Evolutionary conservation across 92 coral and sea anemone species (phyloP).

Genomic region (Paragorgia papillata): DNA sequence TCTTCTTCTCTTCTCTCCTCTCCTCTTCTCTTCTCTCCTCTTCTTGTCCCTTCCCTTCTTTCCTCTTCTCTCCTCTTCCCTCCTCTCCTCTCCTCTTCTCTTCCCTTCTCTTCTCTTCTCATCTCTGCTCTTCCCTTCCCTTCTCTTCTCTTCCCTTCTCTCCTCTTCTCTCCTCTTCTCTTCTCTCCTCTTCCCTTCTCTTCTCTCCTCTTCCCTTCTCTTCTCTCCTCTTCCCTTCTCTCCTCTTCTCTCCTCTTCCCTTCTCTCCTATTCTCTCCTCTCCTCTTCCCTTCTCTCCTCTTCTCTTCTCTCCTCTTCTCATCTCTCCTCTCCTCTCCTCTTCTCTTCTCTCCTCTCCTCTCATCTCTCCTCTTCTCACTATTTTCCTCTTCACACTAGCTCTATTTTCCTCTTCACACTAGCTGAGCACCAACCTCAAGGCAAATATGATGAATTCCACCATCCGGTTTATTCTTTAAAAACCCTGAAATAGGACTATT

Average conservation of each 20-base stretch:
- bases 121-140: too few species aligned
- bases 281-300: not conserved
- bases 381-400: not conserved
- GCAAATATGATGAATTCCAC: conserved; percentile 98
- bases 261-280: not conserved
- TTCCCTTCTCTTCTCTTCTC: too few species aligned
- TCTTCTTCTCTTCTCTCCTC: not conserved
- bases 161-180: not conserved
- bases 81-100: too few species aligned
- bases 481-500: conserved; percentile 93
- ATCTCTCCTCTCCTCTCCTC: not conserved
- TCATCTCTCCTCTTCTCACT: not conserved
- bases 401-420: not conserved
- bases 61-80: not conserved
- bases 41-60: too few species aligned
- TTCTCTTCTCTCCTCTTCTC: not conserved
- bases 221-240: not conserved
- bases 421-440: conserved; percentile 70
- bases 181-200: not conserved
- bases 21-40: too few species aligned
- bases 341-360: not conserved
- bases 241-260: not conserved
- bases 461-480: conserved; percentile 86
- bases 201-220: not conserved
- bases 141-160: not conserved